Percentiles rank a stretch among this genome's conserved stretches.
Conservation (phyloP, 1,140 invertebrate species). For the Leptopilina boulardi region DNA sequence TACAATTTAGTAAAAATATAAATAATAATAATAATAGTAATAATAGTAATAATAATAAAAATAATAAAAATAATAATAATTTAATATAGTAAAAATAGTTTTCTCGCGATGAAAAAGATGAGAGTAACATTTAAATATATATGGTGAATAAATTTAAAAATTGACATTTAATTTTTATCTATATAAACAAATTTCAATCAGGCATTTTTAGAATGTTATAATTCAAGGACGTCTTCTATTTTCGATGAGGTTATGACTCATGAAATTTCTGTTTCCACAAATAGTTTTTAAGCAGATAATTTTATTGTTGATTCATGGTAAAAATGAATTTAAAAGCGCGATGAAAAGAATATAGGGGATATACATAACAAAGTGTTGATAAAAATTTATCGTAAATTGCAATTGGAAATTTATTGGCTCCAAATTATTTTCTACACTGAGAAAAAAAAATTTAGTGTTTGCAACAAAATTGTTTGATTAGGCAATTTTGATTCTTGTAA, state of each 20-base stretch:
- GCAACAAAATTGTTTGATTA: no score
- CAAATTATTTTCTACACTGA: no score
- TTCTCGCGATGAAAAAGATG: no score
- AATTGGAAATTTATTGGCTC: background rate
- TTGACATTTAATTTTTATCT: background rate
- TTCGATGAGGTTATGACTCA: background rate
- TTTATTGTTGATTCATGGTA: background rate
- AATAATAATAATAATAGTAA: no score
- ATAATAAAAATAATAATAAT: no score
- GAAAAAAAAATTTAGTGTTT: no score
- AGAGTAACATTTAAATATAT: background rate
- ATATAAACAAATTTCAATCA: background rate
- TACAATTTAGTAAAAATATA: no score
- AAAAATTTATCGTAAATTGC: background rate
- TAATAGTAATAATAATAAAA: no score
- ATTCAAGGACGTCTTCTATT: background rate
- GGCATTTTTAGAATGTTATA: background rate
- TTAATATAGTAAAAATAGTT: no score
- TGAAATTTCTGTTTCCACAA: background rate
- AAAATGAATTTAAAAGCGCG: background rate
- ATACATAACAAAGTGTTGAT: background rate
- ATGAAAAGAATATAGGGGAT: background rate
- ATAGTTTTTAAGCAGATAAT: background rate
- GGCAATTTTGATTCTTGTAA: no score
- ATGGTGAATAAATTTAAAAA: background rate